Evolutionary conservation across 2,797 vertebrate genomes (phyloP).

Genomic region (Gorsachius magnificus): DNA sequence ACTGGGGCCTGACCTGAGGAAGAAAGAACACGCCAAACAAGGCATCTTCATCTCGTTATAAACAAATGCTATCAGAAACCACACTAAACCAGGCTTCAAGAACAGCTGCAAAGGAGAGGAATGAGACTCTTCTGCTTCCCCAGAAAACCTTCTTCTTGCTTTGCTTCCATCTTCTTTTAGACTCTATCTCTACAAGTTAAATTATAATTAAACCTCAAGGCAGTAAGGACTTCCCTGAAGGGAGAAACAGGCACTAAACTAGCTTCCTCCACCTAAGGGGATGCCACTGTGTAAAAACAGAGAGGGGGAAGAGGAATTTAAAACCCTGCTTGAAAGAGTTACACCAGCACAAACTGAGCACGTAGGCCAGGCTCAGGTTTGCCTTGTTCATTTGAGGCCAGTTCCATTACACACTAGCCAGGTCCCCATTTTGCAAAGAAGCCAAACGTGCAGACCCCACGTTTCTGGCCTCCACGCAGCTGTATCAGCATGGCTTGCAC

Average conservation of each 20-base stretch:
- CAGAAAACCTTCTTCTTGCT: constrained; percentile 8
- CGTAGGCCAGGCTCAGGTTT: fast-evolving
- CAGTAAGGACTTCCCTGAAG: not conserved
- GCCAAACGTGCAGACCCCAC: not conserved
- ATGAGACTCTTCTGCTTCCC: not conserved
- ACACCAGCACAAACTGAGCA: not conserved
- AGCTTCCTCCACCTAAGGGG: not conserved
- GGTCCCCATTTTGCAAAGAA: not conserved
- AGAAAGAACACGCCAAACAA: not conserved
- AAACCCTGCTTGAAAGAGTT: not conserved
- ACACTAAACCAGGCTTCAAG: not conserved
- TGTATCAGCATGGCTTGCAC: fast-evolving
- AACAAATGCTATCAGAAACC: not conserved
- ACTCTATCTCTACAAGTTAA: not conserved
- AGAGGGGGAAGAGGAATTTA: not conserved
- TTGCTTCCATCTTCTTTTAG: not conserved
- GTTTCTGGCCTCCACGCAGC: fast-evolving
- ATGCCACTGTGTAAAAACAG: not conserved
- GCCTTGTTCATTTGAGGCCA: not conserved
- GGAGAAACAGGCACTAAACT: not conserved
- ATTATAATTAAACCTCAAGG: not conserved
- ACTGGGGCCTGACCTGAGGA: not conserved
- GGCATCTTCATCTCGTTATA: fast-evolving
- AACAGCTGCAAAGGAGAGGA: not conserved
- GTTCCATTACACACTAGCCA: not conserved